These are phyloP conservation scores for Tragelaphus buxtoni DNA, from an alignment of 2,113 vertebrate species.

Conservation along the genomic window DNA sequence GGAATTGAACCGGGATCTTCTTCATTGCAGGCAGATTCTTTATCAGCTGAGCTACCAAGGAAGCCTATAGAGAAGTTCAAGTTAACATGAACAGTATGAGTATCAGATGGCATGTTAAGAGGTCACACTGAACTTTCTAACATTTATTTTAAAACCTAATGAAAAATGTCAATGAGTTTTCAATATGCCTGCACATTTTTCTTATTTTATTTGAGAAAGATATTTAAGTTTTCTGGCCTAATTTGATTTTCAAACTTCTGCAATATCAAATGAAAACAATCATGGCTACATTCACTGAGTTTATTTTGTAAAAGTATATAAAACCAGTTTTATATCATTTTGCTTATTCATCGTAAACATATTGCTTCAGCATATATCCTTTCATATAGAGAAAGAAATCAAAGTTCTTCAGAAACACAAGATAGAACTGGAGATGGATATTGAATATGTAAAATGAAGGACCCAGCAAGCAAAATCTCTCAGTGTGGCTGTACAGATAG, in stretches of 20 bases:
- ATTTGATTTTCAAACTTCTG: conserved; percentile 56
- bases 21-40: background rate
- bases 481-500: background rate
- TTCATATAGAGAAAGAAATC: conserved; percentile 38
- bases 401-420: conserved; percentile 48
- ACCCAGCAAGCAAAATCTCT: background rate
- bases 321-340: conserved; percentile 71
- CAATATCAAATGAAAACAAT: conserved; percentile 68
- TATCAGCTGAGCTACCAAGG: background rate
- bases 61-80: conserved; percentile 39
- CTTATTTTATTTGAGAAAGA: conserved; percentile 47
- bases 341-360: conserved; percentile 44
- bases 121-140: conserved; percentile 49
- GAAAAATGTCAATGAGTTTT: conserved; percentile 50
- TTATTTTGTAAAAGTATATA: conserved; percentile 67
- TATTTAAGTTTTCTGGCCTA: conserved; percentile 40
- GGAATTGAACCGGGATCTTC: background rate
- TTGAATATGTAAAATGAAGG: background rate
- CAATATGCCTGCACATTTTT: conserved; percentile 55
- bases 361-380: conserved; percentile 39
- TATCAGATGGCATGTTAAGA: conserved; percentile 20
- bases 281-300: conserved; percentile 53
- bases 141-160: conserved; percentile 21
- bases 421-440: background rate
- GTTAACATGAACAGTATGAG: background rate